Base-by-base conservation (phyloP, 35 echinoderm and acorn worm genomes). In the Chiridota heheva region DNA sequence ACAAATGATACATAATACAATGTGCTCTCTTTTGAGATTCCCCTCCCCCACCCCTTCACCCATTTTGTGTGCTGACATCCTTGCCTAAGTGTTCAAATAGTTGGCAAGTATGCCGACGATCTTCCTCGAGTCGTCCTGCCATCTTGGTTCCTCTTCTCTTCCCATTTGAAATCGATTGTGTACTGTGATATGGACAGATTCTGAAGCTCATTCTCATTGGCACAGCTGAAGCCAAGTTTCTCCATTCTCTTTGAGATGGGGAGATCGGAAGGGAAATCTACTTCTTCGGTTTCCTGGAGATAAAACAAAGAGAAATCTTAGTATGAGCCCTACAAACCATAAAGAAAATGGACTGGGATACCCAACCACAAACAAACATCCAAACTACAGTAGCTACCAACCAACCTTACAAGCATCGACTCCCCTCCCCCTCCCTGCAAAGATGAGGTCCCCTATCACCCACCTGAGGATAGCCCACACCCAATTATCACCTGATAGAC, bases 201-300 rank as follows among this genome's bases (percentile, higher is more conserved):
- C 10, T 79, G 69, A n/a, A 96, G 84, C 5, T 96, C 93, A n/a
- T 31, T 68, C 29, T 87, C 93, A 36, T 42, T 91, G 18, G 77
- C 87, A 28, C 83, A 78, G 0, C 84, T 85, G 67, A 96, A 60
- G 26, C 93, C 93, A 38, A 84, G 87, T 20, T 77, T 77, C 29
- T 76, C 39, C 93, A 96, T 96, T 15, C 93, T 34, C 33, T 84
- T 83, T 26, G 93, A 87, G 83, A 90, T 91, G 25, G 93, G 93
- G 24, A 96, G 57, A 24, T 68, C 80, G 3, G 78, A 44, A 0
- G 84, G 88, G 44, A 96, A 90, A 15, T 60, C 42, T 12, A 96
- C 83, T 49, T 82, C 80, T 49, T 90, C 84, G 13, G 93, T 91
- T 55, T 85, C 71, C 93, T 96, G 72, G 15, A 61, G 67, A 3